Percentiles rank a stretch among this genome's conserved stretches.
phyloP scores from a whole-genome alignment of 1,140 invertebrate species.

The Drosophila fuyamai region DNA sequence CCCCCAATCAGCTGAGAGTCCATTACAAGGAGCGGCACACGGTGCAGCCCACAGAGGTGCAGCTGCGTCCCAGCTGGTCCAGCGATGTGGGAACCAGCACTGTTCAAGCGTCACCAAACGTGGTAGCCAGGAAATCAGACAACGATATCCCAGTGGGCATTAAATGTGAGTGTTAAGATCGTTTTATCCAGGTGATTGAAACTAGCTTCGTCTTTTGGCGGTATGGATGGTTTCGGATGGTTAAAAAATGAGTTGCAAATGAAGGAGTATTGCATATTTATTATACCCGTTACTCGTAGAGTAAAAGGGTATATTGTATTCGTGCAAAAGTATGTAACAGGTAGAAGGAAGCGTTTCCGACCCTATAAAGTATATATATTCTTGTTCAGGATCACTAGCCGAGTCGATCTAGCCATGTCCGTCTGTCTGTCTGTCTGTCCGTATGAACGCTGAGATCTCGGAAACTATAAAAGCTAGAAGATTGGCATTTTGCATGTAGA shows the following conservation, averaged over 20 bases:
- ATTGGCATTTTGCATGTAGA: too few relatives aligned
- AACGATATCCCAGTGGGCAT: slow-evolving; percentile 51
- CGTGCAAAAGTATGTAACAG: too few relatives aligned
- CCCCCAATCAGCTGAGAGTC: slow-evolving; percentile 24
- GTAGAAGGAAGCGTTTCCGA: too few relatives aligned
- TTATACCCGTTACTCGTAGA: too few relatives aligned
- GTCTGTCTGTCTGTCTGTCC: too few relatives aligned
- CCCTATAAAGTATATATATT: too few relatives aligned
- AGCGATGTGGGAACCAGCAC: neutral
- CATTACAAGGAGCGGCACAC: slow-evolving; percentile 66
- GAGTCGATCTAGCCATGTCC: too few relatives aligned
- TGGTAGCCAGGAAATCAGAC: slow-evolving; percentile 1
- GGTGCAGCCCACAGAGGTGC: slow-evolving; percentile 62
- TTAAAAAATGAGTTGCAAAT: slow-evolving; percentile 26
- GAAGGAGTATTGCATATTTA: neutral
- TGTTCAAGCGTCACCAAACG: neutral
- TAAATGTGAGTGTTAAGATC: slow-evolving; percentile 56
- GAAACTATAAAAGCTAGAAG: too few relatives aligned
- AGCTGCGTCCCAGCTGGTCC: slow-evolving; percentile 66
- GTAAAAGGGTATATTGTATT: too few relatives aligned
- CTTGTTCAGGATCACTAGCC: too few relatives aligned
- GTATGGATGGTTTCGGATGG: slow-evolving; percentile 18
- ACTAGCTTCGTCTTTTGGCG: neutral
- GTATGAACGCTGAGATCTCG: too few relatives aligned
- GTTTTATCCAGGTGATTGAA: neutral